Evolutionary conservation across 2,888 invertebrate species (phyloP), one percentile per base, ranked within the genome.

Genomic region (Theodoxus fluviatilis): DNA sequence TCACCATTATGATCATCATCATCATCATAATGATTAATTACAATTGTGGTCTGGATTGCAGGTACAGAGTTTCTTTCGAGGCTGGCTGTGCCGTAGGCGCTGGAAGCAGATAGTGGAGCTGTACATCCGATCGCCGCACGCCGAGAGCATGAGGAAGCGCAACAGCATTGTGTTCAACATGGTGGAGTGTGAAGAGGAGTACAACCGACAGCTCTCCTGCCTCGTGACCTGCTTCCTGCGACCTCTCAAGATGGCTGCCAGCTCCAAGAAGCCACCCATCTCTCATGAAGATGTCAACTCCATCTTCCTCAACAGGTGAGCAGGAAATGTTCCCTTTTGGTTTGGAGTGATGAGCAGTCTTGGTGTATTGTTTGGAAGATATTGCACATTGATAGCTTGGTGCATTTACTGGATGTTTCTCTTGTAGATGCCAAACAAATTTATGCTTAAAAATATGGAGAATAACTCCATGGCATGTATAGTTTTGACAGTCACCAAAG

Each of bases 61-160:
- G 88, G 90, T 90, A 22, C 92, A 96, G 89, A 95, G 95, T 84
- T 95, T 96, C 88, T 95, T 96, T 88, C 91, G 95, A 6, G 96
- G 96, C 15, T 96, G 96, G 96, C 87, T 96, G 69, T 96, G 95
- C 85, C 90, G 96, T 15, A 90, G 95, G 9, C 90, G 95, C 55
- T 96, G 96, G 96, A 96, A 96, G 87, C 95, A 95, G 86, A 96
- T 96, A 70, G 95, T 96, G 25, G 95, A 95, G 80, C 94, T 95
- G 85, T 96, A 96, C 87, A 96, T 96, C 55, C 94, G 94, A 85
- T 95, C 94, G 73, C 95, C 95, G 0, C 95, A 96, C 84, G 95
- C 95, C 0, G 95, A 95, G 86, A 95, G 94, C 84, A 95, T 96
- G 95, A 89, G 95, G 69, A 95, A 95, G 85, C 88, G 96, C 71